Percentiles rank a stretch among this genome's conserved stretches.
Conservation (phyloP, 1,140 invertebrate genomes). For the Drosophila rufa region DNA sequence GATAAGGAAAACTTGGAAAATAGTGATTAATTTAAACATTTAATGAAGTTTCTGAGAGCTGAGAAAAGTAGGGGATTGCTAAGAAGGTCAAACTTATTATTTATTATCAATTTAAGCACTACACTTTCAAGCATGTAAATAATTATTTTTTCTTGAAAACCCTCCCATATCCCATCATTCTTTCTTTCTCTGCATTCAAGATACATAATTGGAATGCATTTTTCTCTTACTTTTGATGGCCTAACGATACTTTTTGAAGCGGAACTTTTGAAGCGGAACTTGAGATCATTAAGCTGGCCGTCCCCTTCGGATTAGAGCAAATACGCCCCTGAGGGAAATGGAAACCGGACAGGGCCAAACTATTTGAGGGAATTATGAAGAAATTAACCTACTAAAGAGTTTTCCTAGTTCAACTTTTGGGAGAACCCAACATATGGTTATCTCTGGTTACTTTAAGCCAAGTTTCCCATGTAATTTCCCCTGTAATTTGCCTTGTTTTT, state of each 20-base stretch:
- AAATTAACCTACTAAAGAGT: constrained; percentile 39
- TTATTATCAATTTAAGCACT: too few species aligned
- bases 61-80: neutral
- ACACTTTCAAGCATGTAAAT: neutral
- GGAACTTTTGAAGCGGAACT: constrained; percentile 49
- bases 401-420: constrained; percentile 8
- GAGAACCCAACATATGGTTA: constrained; percentile 36
- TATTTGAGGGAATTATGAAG: constrained; percentile 27
- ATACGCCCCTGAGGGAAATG: constrained; percentile 27
- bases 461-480: constrained; percentile 22
- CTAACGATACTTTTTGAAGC: constrained; percentile 43
- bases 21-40: neutral
- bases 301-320: constrained; percentile 26
- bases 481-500: constrained; percentile 11
- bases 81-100: neutral
- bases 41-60: too few species aligned
- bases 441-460: constrained; percentile 1
- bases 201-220: constrained; percentile 14
- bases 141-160: neutral
- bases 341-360: constrained; percentile 3
- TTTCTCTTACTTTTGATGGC: constrained; percentile 14
- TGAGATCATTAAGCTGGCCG: constrained; percentile 49
- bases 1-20: neutral
- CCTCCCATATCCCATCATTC: too few species aligned
- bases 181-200: constrained; percentile 4